Conservation (phyloP, 1,140 invertebrate genomes). For the Rhagoletis zephyria region DNA sequence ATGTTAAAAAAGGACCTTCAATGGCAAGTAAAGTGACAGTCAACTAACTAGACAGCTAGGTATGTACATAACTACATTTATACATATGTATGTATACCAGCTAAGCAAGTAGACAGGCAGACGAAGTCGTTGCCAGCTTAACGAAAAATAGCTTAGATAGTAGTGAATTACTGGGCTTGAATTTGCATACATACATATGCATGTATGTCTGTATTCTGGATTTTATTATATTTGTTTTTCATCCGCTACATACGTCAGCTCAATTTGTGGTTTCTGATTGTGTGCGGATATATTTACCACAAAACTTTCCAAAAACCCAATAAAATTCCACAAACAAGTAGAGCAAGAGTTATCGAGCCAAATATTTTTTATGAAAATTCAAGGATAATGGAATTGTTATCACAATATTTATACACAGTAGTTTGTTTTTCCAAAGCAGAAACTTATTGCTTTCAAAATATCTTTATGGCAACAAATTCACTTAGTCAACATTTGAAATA, state of each 20-base stretch:
- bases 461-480: no score
- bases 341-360: no score
- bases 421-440: no score
- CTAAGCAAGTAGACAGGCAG: conserved; percentile 3
- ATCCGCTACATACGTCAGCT: not conserved
- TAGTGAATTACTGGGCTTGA: not conserved
- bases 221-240: not conserved
- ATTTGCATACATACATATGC: not conserved
- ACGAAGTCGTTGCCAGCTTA: not conserved
- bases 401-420: no score
- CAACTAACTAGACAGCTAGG: not conserved
- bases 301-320: not conserved
- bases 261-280: not conserved
- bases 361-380: no score
- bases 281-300: not conserved
- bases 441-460: no score
- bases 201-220: not conserved
- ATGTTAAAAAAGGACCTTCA: not conserved
- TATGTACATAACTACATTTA: no score
- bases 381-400: no score
- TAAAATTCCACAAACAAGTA: not conserved
- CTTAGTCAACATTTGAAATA: no score
- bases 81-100: not conserved
- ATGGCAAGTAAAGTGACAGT: conserved; percentile 1
- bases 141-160: not conserved